Conservation (phyloP, 2,888 invertebrate species). For the Strigamia maritima region DNA sequence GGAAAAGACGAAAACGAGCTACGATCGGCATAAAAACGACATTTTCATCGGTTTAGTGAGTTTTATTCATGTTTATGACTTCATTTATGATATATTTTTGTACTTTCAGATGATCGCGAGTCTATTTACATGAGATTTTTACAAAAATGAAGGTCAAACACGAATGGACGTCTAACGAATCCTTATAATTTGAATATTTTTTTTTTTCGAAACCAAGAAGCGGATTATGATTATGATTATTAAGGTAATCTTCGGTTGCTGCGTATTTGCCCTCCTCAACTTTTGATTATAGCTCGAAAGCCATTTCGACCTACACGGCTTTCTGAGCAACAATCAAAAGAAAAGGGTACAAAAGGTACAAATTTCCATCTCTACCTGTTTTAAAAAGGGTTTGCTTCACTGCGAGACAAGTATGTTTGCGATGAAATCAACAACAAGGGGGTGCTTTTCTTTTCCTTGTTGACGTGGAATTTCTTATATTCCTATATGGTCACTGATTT, state of each 20-base stretch:
- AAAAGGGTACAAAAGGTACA: slow-evolving; percentile 37
- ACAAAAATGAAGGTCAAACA: too few relatives aligned
- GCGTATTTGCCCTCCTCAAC: slow-evolving; percentile 40
- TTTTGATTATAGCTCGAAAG: slow-evolving; percentile 43
- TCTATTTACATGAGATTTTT: too few relatives aligned
- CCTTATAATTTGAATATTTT: neutral
- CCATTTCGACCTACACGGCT: slow-evolving; percentile 40
- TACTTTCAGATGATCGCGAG: too few relatives aligned
- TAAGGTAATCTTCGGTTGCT: slow-evolving; percentile 13
- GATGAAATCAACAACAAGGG: slow-evolving; percentile 8
- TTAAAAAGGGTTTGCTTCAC: neutral
- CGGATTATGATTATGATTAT: neutral
- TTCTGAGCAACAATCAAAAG: slow-evolving; percentile 44
- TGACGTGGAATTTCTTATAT: neutral
- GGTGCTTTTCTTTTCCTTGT: slow-evolving; percentile 16
- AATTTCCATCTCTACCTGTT: neutral
- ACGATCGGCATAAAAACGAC: too few relatives aligned
- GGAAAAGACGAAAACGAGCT: too few relatives aligned
- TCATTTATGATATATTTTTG: too few relatives aligned
- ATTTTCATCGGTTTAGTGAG: too few relatives aligned
- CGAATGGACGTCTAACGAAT: too few relatives aligned
- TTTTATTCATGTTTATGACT: too few relatives aligned
- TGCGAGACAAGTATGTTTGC: neutral
- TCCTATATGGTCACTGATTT: neutral
- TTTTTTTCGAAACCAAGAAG: neutral